These are phyloP conservation scores for Ochotona curzoniae DNA, from an alignment of 2,113 vertebrate species.

Conservation along the genomic window DNA sequence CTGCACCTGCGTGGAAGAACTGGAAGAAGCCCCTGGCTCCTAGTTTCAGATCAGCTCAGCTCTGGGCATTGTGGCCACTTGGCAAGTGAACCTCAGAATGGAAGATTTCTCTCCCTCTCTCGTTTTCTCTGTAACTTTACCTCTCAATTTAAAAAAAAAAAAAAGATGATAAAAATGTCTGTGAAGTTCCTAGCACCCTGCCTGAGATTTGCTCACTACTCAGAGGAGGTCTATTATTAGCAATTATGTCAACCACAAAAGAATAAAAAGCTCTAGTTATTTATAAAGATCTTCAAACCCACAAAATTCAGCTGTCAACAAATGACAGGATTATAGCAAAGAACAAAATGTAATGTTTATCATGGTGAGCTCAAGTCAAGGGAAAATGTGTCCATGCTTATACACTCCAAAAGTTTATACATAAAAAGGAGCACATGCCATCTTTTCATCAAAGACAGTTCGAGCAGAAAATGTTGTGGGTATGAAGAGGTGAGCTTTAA, in stretches of 20 bases:
- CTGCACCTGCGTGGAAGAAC: no score
- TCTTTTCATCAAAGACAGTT: conserved; percentile 27
- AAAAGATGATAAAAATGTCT: background rate
- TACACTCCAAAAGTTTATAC: background rate
- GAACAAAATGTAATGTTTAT: background rate
- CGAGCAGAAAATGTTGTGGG: background rate
- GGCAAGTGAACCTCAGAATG: no score
- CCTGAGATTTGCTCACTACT: background rate
- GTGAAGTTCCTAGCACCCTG: background rate
- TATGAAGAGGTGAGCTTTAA: conserved; percentile 30
- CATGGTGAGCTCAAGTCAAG: background rate
- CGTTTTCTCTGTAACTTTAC: no score
- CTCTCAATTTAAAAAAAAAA: no score
- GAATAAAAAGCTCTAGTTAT: background rate
- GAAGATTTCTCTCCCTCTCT: no score
- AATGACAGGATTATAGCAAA: background rate
- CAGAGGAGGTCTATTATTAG: background rate
- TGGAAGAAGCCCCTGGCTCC: no score
- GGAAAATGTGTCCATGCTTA: background rate
- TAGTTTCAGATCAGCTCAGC: no score
- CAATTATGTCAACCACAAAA: background rate
- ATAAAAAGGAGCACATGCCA: background rate
- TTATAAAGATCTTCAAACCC: background rate
- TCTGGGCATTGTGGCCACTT: no score
- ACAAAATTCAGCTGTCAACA: background rate